Base-by-base conservation (phyloP, 2,888 invertebrate genomes). In the Platycnemis pennipes region DNA sequence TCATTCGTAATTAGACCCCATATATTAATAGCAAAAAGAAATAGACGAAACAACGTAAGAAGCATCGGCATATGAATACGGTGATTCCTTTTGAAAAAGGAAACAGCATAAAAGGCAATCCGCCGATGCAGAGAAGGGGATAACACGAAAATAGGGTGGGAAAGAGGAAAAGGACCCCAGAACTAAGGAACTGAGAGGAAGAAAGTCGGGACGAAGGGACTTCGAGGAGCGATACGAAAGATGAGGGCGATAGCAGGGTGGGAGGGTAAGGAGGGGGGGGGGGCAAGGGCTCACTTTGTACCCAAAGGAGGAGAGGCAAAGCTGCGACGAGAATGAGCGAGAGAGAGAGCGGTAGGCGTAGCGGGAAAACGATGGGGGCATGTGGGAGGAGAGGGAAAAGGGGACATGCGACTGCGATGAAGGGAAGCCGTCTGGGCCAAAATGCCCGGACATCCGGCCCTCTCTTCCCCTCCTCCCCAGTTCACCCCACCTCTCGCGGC, bases 381-480 rank as follows among this genome's bases (percentile, higher is more conserved):
- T 0, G 26, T 16, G 31, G 42, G 63, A 45, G 11, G 42, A 44
- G 37, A 37, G 77, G 13, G 37, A 13, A 37, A 77, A 77, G 77
- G 77, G 77, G 77, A 37, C 37, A 77, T 77, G 77, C 26, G 37
- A 77, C 77, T 77, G 77, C 77, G 77, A 77, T 77, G 77, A 77
- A 77, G 77, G 91, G 91, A 91, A 91, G 44, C 91, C 91, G 91
- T 91, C 63, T 91, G 91, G 26, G 91, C 91, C 63, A 91, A 91
- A 91, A 91, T 91, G 91, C 91, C 91, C 91, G 91, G 63, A 91
- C 91, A 91, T 91, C 91, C 91, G 91, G 63, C 37, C 77, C 77
- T 77, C 77, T 11, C 77, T 37, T 16, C 13, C 77, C 37, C 1
- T 11, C 77, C 31, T 37, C 69, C 16, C 2, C 69, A 31, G 5